Percentiles rank a stretch among this genome's conserved stretches.
These are phyloP conservation scores for Apeira syringaria DNA, from an alignment of 2,888 invertebrate genomes.

Conservation along the genomic window DNA sequence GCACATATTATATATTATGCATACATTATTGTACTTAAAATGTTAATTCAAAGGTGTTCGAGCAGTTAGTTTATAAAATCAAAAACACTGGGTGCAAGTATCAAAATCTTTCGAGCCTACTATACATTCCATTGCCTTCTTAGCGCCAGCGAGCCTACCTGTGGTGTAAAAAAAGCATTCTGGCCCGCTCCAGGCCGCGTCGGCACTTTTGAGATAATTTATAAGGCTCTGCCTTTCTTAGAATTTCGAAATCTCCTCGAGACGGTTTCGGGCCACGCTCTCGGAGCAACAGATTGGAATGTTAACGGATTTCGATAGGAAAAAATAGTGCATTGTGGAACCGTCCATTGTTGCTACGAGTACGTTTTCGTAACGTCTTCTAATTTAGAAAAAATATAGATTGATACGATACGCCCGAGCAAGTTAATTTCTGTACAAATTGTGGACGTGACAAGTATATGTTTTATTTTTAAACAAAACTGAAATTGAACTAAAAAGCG, in stretches of 20 bases:
- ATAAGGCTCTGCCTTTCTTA: conserved; percentile 81
- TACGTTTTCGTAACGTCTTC: conserved; percentile 53
- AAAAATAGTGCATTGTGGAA: conserved; percentile 71
- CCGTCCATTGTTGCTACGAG: conserved; percentile 47
- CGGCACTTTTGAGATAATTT: conserved; percentile 84
- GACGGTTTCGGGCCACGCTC: conserved; percentile 58
- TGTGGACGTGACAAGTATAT: background rate
- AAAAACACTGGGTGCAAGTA: too few relatives aligned
- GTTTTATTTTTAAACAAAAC: background rate
- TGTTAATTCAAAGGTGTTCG: too few relatives aligned
- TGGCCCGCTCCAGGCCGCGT: conserved; percentile 70
- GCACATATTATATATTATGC: too few relatives aligned
- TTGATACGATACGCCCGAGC: conserved; percentile 30
- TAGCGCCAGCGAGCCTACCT: conserved; percentile 80
- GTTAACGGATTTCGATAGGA: conserved; percentile 76
- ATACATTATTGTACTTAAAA: too few relatives aligned
- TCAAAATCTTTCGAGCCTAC: conserved; percentile 45
- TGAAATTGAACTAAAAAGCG: background rate
- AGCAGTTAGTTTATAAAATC: too few relatives aligned
- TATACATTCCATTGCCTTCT: conserved; percentile 78
- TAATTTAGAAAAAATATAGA: conserved; percentile 49
- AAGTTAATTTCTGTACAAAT: conserved; percentile 2
- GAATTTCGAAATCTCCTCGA: conserved; percentile 81
- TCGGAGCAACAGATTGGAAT: conserved; percentile 73
- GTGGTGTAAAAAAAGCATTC: conserved; percentile 79